phyloP scores from a whole-genome alignment of 2,888 invertebrate species.

The Caenorhabditis imperialis region DNA sequence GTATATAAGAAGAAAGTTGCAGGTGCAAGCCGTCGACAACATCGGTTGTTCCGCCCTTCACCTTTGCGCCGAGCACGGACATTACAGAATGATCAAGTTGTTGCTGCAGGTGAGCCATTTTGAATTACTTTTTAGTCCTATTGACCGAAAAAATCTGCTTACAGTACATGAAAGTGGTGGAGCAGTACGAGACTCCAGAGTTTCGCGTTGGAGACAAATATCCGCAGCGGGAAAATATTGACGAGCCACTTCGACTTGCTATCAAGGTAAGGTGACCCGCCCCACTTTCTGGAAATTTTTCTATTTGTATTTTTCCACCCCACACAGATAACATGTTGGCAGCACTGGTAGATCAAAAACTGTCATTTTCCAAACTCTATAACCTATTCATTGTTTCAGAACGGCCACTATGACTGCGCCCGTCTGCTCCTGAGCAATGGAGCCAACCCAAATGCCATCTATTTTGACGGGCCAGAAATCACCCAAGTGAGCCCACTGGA shows the following conservation, averaged over 20 bases:
- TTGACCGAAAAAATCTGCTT: slow-evolving; percentile 21
- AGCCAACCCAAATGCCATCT: slow-evolving; percentile 90
- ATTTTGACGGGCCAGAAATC: slow-evolving; percentile 83
- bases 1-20: slow-evolving; percentile 28
- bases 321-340: slow-evolving; percentile 3
- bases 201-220: slow-evolving; percentile 61
- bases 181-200: slow-evolving; percentile 65
- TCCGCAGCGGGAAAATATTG: slow-evolving; percentile 79
- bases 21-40: slow-evolving; percentile 84
- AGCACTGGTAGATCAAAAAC: not conserved
- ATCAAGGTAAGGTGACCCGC: slow-evolving; percentile 81
- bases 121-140: not conserved
- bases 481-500: slow-evolving; percentile 86
- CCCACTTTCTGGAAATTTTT: slow-evolving; percentile 80
- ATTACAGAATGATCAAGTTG: slow-evolving; percentile 73
- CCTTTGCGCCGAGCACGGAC: slow-evolving; percentile 86
- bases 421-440: slow-evolving; percentile 86
- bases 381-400: slow-evolving; percentile 45
- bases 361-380: not conserved
- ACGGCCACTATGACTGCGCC: slow-evolving; percentile 80
- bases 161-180: slow-evolving; percentile 67
- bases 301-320: slow-evolving; percentile 4
- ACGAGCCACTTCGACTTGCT: slow-evolving; percentile 91
- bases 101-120: slow-evolving; percentile 67
- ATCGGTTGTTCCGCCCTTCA: slow-evolving; percentile 93